Evolutionary conservation across 2,113 vertebrate genomes (phyloP).

Genomic region (Pao palembangensis): DNA sequence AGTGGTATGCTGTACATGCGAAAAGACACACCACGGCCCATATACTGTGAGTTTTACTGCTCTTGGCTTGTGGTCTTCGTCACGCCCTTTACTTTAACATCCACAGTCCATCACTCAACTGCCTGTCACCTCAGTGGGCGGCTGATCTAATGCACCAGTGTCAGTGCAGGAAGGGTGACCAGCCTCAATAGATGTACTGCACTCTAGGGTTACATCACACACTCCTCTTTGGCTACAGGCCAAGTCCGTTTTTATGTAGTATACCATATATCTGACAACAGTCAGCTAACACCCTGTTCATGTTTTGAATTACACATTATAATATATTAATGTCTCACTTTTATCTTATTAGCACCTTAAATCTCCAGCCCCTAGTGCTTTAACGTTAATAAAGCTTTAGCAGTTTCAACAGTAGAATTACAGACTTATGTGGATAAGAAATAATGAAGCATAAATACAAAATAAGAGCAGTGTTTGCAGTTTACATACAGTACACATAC

Average conservation of each 20-base stretch:
- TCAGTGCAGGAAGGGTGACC: constrained; percentile 22
- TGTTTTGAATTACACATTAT: neutral
- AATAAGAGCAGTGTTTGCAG: constrained; percentile 8
- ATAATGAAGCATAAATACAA: neutral
- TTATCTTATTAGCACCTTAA: neutral
- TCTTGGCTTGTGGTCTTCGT: constrained; percentile 60
- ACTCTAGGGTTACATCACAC: neutral
- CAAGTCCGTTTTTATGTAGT: no score
- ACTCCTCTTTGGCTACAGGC: neutral
- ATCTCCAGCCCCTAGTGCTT: neutral
- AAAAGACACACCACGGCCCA: constrained; percentile 44
- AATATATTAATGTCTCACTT: neutral
- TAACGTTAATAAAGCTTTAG: neutral
- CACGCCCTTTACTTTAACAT: constrained; percentile 65
- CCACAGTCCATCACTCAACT: constrained; percentile 64
- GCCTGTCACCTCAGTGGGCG: constrained; percentile 31
- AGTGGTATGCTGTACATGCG: constrained; percentile 30
- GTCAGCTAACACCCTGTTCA: no score
- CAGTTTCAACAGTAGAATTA: neutral
- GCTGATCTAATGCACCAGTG: constrained; percentile 23
- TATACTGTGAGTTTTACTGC: constrained; percentile 65
- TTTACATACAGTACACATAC: no score
- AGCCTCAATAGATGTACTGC: constrained; percentile 6
- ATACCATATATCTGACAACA: no score
- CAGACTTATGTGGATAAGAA: neutral